A percentile compares a stretch with the other conserved stretches of the same genome.
These are phyloP conservation scores for Columba livia DNA, from an alignment of 2,113 vertebrate genomes.

Conservation along the genomic window DNA sequence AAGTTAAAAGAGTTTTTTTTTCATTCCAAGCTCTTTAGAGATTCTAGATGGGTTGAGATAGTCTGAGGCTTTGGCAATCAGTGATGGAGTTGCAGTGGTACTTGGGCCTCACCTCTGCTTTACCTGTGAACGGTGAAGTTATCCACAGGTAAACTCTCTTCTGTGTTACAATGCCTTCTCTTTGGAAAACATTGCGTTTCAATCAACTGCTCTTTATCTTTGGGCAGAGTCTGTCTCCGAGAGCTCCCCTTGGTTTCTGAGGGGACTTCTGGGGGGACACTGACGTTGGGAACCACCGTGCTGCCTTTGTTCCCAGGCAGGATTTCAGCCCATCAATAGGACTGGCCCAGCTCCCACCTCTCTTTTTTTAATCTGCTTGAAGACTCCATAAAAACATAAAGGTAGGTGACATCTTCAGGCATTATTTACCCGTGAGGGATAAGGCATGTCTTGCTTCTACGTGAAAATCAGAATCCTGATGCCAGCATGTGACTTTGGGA, in stretches of 20 bases:
- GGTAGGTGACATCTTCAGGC: neutral
- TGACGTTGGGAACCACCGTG: neutral
- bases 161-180: neutral
- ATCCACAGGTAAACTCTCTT: neutral
- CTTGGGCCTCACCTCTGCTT: neutral
- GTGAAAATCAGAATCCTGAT: neutral
- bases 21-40: neutral
- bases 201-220: neutral
- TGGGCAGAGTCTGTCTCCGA: neutral
- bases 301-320: neutral
- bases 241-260: neutral
- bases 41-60: neutral
- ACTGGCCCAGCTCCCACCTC: neutral
- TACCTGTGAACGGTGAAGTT: neutral
- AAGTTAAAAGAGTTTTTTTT: neutral
- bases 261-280: rapidly evolving
- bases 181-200: neutral
- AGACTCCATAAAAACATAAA: neutral
- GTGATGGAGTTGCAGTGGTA: neutral
- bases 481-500: neutral
- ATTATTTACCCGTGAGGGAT: neutral
- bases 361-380: neutral
- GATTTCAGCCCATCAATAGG: neutral
- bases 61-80: neutral
- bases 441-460: neutral